These are phyloP conservation scores for Ctenoplectra terminalis DNA, from an alignment of 1,140 invertebrate species.

Conservation along the genomic window DNA sequence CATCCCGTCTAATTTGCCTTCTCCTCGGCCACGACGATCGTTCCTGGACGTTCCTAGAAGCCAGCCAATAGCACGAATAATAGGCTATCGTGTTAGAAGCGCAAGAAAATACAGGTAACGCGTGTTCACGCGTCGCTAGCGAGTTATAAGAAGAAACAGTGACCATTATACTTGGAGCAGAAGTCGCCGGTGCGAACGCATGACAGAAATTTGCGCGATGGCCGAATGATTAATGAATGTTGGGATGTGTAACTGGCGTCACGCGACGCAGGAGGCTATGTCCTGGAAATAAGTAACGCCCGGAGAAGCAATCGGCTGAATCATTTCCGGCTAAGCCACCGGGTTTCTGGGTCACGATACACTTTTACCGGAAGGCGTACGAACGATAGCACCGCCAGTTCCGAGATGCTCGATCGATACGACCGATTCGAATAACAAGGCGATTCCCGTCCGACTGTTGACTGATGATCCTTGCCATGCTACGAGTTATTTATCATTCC, in stretches of 20 bases:
- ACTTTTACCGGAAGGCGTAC: slow-evolving; percentile 35
- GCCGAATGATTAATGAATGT: slow-evolving; percentile 51
- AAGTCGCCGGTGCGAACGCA: background rate
- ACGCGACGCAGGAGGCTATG: slow-evolving; percentile 12
- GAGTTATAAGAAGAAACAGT: background rate
- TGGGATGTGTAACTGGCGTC: slow-evolving; percentile 38
- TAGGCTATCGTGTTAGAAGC: background rate
- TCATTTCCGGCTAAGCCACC: slow-evolving; percentile 48
- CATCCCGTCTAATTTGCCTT: slow-evolving; percentile 45
- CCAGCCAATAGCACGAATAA: slow-evolving; percentile 24
- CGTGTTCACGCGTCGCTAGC: background rate
- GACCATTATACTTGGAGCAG: background rate
- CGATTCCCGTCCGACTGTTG: background rate
- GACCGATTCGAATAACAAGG: slow-evolving; percentile 16
- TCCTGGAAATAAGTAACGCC: slow-evolving; percentile 21
- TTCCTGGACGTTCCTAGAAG: background rate
- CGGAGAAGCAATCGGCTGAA: slow-evolving; percentile 52
- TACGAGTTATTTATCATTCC: slow-evolving; percentile 14
- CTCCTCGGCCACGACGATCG: background rate
- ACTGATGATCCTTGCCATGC: slow-evolving; percentile 4
- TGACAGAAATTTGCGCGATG: slow-evolving; percentile 53
- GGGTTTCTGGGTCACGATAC: slow-evolving; percentile 46
- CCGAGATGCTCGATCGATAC: slow-evolving; percentile 1
- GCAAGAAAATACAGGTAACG: background rate
- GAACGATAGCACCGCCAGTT: background rate